phyloP scores from a whole-genome alignment of 2,888 invertebrate species.

The Drosophila monieri region DNA sequence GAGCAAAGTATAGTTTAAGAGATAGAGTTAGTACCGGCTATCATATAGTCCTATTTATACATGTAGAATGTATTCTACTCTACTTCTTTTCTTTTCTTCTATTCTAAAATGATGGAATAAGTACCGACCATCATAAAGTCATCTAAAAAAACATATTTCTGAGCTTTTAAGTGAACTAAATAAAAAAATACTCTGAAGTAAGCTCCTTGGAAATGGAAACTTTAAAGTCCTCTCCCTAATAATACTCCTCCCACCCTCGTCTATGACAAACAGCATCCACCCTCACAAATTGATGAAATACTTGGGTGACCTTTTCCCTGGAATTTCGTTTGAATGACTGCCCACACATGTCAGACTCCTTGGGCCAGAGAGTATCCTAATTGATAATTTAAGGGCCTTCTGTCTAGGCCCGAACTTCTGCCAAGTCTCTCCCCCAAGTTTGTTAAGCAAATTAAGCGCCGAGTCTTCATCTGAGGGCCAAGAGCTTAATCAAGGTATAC shows the following conservation, averaged over 20 bases:
- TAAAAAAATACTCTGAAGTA: no score
- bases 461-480: background rate
- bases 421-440: conserved; percentile 6
- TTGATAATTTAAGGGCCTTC: conserved; percentile 42
- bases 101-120: no score
- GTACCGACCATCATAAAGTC: no score
- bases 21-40: background rate
- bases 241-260: background rate
- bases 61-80: no score
- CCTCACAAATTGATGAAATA: conserved; percentile 23
- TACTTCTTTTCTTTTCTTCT: no score
- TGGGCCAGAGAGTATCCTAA: conserved; percentile 21
- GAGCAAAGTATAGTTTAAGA: no score
- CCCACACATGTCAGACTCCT: conserved; percentile 37
- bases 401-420: conserved; percentile 22
- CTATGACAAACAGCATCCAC: conserved; percentile 1
- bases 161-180: no score
- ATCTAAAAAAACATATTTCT: no score
- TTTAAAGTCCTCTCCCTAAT: background rate
- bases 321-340: conserved; percentile 30
- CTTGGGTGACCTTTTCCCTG: conserved; percentile 31
- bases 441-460: conserved; percentile 23
- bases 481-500: background rate
- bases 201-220: background rate
- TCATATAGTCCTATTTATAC: no score